Evolutionary conservation across 2,113 vertebrate genomes (phyloP), one percentile per base, ranked within the genome.

Genomic region (Orycteropus afer): DNA sequence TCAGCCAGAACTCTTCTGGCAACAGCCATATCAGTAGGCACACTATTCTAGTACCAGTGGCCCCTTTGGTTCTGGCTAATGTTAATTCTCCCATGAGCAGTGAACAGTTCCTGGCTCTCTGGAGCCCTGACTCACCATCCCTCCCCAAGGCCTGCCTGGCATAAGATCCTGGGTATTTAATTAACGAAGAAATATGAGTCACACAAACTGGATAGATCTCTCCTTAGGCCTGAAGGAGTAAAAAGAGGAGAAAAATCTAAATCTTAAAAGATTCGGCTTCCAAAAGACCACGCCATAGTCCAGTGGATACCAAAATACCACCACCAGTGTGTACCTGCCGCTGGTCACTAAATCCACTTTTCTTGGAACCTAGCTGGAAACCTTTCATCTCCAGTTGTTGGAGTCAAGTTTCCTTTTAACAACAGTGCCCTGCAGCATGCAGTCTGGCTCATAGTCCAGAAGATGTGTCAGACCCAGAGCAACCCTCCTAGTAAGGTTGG

Each of bases 121-220:
- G 73, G 78, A 10, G 57, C 9, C 1, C 55, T 45, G 77, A 59
- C 40, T 95, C 23, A 42, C 4, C 27, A 59, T 7, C 42, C 27
- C 7, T 80, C 63, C 40, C 63, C 40, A 93, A 20, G 55, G 81
- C 8, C 8, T 23, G 32, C 27, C 67, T 82, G 67, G 67, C 45
- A 47, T 37, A 89, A 78, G 29, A 85, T 47, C 53, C 51, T 47
- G 80, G 90, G 47, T 32, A 77, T 63, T 59, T 79, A 47, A 85
- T 49, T 63, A 85, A 73, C 65, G 53, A 86, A 85, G 25, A 89
- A 89, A 89, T n/a, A 74, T 34, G 74, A 84, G 73, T 92, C 63
- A 47, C 61, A 89, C 37, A 55, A 84, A 93, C 51, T 89, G 67
- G 18, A 27, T 34, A 67, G 37, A 85, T 42, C 22, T 89, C 32